These are phyloP conservation scores for Drosophila phalerata DNA, from an alignment of 2,888 invertebrate genomes.

Conservation along the genomic window DNA sequence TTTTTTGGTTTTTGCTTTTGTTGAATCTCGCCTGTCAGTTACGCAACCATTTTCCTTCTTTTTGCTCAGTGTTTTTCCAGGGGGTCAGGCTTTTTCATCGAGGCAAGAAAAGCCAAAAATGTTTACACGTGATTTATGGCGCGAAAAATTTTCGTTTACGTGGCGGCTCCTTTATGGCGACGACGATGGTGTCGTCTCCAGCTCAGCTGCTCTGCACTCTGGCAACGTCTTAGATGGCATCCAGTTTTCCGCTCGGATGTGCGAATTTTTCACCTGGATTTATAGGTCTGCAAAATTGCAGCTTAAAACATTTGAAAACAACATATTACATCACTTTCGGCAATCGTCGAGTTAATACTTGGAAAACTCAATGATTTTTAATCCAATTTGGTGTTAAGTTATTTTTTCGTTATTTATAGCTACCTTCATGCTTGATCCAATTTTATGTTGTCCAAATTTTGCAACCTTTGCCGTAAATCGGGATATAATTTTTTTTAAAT, in stretches of 20 bases:
- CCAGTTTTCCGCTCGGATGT: neutral
- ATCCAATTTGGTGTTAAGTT: neutral
- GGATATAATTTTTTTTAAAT: neutral
- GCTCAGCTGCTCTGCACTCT: slow-evolving; percentile 38
- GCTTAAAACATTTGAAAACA: slow-evolving; percentile 15
- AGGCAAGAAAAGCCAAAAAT: slow-evolving; percentile 49
- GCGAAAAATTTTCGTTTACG: slow-evolving; percentile 72
- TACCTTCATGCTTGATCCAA: neutral
- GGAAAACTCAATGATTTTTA: neutral
- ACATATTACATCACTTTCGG: neutral
- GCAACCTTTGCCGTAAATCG: too few species aligned
- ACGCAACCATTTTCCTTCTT: slow-evolving; percentile 56
- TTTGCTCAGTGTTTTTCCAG: slow-evolving; percentile 11
- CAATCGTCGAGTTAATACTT: neutral
- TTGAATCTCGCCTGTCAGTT: slow-evolving; percentile 53
- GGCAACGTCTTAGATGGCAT: slow-evolving; percentile 7
- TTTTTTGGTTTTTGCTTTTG: slow-evolving; percentile 26
- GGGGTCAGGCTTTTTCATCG: slow-evolving; percentile 32
- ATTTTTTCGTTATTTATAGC: neutral
- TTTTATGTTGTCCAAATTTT: neutral
- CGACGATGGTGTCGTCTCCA: slow-evolving; percentile 23
- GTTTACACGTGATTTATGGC: slow-evolving; percentile 73
- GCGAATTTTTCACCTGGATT: neutral
- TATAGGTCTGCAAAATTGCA: slow-evolving; percentile 20
- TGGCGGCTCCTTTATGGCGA: slow-evolving; percentile 34